These are phyloP conservation scores for Neogobius melanostomus DNA, from an alignment of 2,113 vertebrate genomes.

Conservation along the genomic window DNA sequence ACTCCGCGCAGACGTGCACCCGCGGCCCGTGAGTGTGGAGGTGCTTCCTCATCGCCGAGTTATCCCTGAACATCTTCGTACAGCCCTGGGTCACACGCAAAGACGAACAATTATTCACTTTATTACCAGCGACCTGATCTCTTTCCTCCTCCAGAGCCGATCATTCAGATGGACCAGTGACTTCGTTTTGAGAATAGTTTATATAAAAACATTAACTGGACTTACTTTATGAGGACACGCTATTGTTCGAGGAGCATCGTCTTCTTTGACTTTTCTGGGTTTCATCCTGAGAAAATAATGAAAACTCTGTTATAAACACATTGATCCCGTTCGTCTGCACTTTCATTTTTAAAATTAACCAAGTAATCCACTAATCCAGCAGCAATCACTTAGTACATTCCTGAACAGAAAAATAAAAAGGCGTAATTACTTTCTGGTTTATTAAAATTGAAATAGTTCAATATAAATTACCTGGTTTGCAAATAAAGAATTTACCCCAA, in stretches of 20 bases:
- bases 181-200: conserved; percentile 8
- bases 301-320: not conserved
- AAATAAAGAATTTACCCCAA: not conserved
- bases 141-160: no score
- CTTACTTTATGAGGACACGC: conserved; percentile 99
- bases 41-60: conserved; percentile 99
- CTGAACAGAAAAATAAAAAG: no score
- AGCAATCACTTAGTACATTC: no score
- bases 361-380: not conserved
- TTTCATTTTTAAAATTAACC: conserved; percentile 16
- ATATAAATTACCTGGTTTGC: not conserved
- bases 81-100: conserved; percentile 81
- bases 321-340: not conserved
- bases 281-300: conserved; percentile 86
- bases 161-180: conserved; percentile 11
- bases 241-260: conserved; percentile 97
- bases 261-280: conserved; percentile 98
- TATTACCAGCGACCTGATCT: no score
- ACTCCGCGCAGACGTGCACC: conserved; percentile 96
- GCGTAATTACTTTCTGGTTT: no score
- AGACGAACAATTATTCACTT: not conserved
- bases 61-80: conserved; percentile 99
- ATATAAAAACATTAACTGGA: not conserved
- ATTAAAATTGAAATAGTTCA: not conserved
- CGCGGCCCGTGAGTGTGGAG: conserved; percentile 96